These are phyloP conservation scores for Thaumatotibia leucotreta DNA, from an alignment of 1,140 invertebrate genomes.

Conservation along the genomic window DNA sequence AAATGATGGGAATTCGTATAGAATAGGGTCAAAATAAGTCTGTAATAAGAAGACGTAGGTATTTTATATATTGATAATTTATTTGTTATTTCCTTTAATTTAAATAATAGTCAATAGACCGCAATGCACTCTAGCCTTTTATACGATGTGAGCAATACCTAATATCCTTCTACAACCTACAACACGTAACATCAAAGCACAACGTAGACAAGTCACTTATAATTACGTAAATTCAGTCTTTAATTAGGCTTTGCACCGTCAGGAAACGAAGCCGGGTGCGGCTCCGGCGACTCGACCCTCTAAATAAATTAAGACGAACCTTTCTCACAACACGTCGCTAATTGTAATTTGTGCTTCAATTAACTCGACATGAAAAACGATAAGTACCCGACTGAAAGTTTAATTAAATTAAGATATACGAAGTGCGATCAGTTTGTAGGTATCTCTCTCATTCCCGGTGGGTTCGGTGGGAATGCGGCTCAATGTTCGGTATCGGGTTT, in stretches of 20 bases:
- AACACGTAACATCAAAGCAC: constrained; percentile 33
- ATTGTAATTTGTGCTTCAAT: constrained; percentile 52
- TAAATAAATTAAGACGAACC: constrained; percentile 20
- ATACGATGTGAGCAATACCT: constrained; percentile 67
- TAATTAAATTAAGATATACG: not conserved
- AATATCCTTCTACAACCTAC: constrained; percentile 41
- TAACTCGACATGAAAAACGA: constrained; percentile 27
- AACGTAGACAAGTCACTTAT: constrained; percentile 43
- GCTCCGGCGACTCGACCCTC: constrained; percentile 28
- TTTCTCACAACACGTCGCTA: constrained; percentile 38
- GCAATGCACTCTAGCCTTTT: constrained; percentile 54
- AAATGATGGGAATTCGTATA: too few species aligned
- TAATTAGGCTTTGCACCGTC: constrained; percentile 49
- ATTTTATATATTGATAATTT: constrained; percentile 2
- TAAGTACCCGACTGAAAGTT: not conserved
- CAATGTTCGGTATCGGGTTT: constrained; percentile 56
- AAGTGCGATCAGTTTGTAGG: constrained; percentile 24
- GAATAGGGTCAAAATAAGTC: too few species aligned
- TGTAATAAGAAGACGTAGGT: not conserved
- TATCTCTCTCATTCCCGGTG: not conserved
- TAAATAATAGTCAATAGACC: constrained; percentile 71
- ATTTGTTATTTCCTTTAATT: constrained; percentile 27
- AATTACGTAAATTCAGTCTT: constrained; percentile 70
- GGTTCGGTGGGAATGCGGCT: constrained; percentile 15
- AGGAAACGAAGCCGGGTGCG: constrained; percentile 20